These are phyloP conservation scores for Dasypus novemcinctus DNA, from an alignment of 2,113 vertebrate species.

Conservation along the genomic window DNA sequence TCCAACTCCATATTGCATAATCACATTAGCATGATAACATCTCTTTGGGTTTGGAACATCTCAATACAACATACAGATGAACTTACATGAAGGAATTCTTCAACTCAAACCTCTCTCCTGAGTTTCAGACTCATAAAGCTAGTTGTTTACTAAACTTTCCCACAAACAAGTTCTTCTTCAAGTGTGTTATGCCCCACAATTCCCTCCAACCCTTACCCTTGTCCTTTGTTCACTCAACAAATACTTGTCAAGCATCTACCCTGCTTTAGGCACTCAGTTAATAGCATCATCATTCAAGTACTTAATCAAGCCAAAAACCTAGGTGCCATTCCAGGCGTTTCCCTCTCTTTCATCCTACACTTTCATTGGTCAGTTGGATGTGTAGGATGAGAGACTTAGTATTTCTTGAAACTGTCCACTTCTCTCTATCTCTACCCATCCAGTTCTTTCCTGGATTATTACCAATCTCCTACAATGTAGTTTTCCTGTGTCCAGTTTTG, in stretches of 20 bases:
- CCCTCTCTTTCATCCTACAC: not conserved
- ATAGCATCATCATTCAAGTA: not conserved
- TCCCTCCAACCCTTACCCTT: not conserved
- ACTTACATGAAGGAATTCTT: not conserved
- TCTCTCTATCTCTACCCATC: not conserved
- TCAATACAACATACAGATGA: not conserved
- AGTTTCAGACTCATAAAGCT: not conserved
- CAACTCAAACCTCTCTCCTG: not conserved
- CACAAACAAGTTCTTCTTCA: not conserved
- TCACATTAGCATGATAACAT: not conserved
- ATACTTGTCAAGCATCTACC: not conserved
- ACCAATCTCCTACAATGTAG: not conserved
- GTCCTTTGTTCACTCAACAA: not conserved
- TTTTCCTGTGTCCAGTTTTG: not conserved
- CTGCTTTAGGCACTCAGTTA: not conserved
- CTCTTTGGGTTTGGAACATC: not conserved
- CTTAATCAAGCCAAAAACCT: not conserved
- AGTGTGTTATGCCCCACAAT: not conserved
- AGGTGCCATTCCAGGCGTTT: not conserved
- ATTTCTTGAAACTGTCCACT: not conserved
- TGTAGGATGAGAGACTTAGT: not conserved
- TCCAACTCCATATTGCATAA: not conserved
- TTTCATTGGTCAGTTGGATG: conserved; percentile 7
- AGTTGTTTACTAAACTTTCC: not conserved
- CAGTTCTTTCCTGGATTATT: not conserved